A percentile compares a stretch with the other conserved stretches of the same genome.
phyloP scores from a whole-genome alignment of 2,113 vertebrate species.

The Pyrgilauda ruficollis region DNA sequence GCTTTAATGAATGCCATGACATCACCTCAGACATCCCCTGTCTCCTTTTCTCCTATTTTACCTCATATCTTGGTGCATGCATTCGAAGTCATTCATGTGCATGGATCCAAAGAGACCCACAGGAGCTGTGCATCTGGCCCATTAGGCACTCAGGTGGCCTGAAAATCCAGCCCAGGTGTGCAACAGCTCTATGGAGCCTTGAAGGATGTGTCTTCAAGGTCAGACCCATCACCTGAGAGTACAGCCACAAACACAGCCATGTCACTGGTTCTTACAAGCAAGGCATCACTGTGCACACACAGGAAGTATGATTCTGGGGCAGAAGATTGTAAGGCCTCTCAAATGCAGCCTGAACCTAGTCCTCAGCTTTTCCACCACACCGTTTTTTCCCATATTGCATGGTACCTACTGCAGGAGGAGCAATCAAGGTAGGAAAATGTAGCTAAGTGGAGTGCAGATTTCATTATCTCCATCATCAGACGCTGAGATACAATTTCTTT shows the following conservation, averaged over 20 bases:
- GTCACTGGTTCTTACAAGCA: not conserved
- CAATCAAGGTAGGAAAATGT: not conserved
- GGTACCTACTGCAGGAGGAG: not conserved
- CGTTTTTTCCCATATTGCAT: not conserved
- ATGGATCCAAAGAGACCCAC: not conserved
- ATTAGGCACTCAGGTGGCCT: not conserved
- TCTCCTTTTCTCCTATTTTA: not conserved
- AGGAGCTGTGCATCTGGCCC: fast-evolving
- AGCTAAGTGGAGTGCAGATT: not conserved
- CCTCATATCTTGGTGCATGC: not conserved
- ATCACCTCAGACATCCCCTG: not conserved
- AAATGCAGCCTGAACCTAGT: not conserved
- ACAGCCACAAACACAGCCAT: not conserved
- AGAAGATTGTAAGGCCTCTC: not conserved
- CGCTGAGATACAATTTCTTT: not conserved
- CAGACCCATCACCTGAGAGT: not conserved
- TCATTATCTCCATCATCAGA: not conserved
- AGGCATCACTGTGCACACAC: not conserved
- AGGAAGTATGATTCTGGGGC: not conserved
- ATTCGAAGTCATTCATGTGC: not conserved
- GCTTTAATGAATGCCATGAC: not conserved
- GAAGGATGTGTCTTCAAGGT: not conserved
- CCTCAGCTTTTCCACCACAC: not conserved
- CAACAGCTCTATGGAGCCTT: not conserved
- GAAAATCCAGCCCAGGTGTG: not conserved